Percentiles rank a stretch among this genome's conserved stretches.
These are phyloP conservation scores for Drosophila kikkawai DNA, from an alignment of 1,140 invertebrate genomes.

Conservation along the genomic window DNA sequence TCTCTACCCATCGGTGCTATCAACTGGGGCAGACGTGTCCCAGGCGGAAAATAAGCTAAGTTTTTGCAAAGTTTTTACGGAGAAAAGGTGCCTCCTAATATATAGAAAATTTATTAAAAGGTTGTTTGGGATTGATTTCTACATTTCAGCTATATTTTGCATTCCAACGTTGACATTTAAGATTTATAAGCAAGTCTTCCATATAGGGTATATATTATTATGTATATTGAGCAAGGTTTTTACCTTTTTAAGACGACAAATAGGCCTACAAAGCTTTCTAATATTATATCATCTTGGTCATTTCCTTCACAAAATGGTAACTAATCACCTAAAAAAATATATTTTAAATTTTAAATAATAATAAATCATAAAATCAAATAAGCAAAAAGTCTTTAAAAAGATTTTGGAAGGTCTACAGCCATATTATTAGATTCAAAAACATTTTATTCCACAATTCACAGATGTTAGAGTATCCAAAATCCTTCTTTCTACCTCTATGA, in stretches of 20 bases:
- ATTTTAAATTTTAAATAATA: not conserved
- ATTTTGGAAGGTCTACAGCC: too few species aligned
- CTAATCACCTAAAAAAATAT: not conserved
- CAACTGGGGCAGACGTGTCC: conserved; percentile 9
- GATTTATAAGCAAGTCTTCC: not conserved
- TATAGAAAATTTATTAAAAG: too few species aligned
- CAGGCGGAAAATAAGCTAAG: not conserved
- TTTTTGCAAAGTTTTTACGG: not conserved
- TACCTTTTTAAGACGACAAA: not conserved
- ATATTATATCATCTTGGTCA: not conserved
- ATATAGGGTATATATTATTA: not conserved
- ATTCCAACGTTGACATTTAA: not conserved
- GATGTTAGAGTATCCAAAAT: conserved; percentile 7
- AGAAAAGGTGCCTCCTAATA: not conserved
- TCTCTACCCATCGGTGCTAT: conserved; percentile 4
- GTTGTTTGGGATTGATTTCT: not conserved
- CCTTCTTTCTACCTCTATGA: not conserved
- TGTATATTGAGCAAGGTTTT: not conserved
- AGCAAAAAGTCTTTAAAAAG: not conserved
- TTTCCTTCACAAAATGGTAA: not conserved
- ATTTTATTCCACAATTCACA: not conserved
- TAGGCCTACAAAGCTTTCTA: not conserved
- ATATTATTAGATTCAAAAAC: too few species aligned
- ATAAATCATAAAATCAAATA: not conserved
- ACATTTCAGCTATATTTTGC: not conserved